Base-by-base conservation (phyloP, 1,140 invertebrate genomes). In the Temnothorax nylanderi region DNA sequence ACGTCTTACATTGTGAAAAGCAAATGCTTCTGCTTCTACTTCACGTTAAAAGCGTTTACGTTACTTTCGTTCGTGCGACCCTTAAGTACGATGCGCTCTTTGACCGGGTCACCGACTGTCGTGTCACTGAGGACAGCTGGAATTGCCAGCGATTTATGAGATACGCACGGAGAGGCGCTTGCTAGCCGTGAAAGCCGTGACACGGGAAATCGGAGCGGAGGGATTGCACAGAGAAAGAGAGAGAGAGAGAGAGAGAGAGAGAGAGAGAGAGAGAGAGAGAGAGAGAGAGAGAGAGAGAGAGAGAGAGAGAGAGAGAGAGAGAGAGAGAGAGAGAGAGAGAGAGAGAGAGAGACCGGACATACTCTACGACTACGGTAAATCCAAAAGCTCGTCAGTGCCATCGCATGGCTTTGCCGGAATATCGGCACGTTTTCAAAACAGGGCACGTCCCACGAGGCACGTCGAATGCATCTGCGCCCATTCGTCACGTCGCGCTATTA, bases 391-490 rank as follows among this genome's bases (percentile, higher is more conserved):
- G 32, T 75, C 37, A 49, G 16, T 80, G 60, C 56, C 58, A 65
- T 72, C 49, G 44, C 41, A 47, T 58, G 62, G 41, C 75, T 80
- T 72, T 56, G 37, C 37, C n/a, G 64, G 49, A 74, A 88, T 92
- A 93, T 93, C 93, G 93, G 90, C 93, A 94, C 93, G 93, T 94
- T 93, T 92, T 91, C 86, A 91, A 92, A 93, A 93, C 93, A 93
- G 69, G 72, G 64, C 75, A 75, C 56, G 69, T 81, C 89, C 82
- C 87, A 72, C 75, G 80, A 87, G 85, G 77, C 87, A 86, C 85
- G 69, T 88, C 78, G 78, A 87, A 87, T 64, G 58, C 81, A 90
- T 89, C 86, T 88, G 87, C 21, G 64, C 65, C 26, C 80, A 75
- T 89, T 75, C 56, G 75, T 89, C 80, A 85, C 26, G 76, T 26